These are phyloP conservation scores for Zingel zingel DNA, from an alignment of 2,113 vertebrate species.

Conservation along the genomic window DNA sequence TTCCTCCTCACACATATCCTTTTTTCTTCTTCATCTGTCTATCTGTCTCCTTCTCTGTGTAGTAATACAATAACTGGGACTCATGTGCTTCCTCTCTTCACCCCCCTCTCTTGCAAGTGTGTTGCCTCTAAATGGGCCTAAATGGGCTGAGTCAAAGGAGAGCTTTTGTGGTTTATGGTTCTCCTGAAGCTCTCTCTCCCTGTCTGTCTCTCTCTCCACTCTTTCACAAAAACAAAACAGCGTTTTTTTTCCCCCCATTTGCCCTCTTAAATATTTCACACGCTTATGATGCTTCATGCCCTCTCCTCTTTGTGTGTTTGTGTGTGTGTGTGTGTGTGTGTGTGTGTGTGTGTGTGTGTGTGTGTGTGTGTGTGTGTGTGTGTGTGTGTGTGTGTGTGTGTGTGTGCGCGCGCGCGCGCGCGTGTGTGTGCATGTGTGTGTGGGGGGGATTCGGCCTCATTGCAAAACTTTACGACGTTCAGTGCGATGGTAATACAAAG, in stretches of 20 bases:
- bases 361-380: too few species aligned
- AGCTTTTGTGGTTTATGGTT: constrained; percentile 67
- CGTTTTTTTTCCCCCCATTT: constrained; percentile 23
- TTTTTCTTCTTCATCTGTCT: constrained; percentile 20
- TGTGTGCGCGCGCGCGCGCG: constrained; percentile 13
- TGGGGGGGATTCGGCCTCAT: not conserved
- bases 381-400: constrained; percentile 23
- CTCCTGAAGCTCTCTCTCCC: constrained; percentile 45
- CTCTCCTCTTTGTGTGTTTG: constrained; percentile 26
- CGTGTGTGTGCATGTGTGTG: too few species aligned
- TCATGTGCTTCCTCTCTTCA: constrained; percentile 37
- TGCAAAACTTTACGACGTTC: constrained; percentile 36
- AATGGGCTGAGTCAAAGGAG: constrained; percentile 62
- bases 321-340: constrained; percentile 5
- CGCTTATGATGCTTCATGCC: constrained; percentile 37
- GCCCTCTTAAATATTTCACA: constrained; percentile 73
- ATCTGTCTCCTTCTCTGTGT: constrained; percentile 28
- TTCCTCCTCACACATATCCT: constrained; percentile 41
- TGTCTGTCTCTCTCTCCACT: constrained; percentile 34
- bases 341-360: not conserved
- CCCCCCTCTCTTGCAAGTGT: constrained; percentile 39
- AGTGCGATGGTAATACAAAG: constrained; percentile 48
- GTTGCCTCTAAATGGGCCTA: constrained; percentile 64
- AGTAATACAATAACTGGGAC: constrained; percentile 39
- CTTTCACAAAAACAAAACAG: constrained; percentile 53